Percentiles rank a stretch among this genome's conserved stretches.
Conservation (phyloP, 2,888 invertebrate genomes). For the Dermolepida albohirtum region DNA sequence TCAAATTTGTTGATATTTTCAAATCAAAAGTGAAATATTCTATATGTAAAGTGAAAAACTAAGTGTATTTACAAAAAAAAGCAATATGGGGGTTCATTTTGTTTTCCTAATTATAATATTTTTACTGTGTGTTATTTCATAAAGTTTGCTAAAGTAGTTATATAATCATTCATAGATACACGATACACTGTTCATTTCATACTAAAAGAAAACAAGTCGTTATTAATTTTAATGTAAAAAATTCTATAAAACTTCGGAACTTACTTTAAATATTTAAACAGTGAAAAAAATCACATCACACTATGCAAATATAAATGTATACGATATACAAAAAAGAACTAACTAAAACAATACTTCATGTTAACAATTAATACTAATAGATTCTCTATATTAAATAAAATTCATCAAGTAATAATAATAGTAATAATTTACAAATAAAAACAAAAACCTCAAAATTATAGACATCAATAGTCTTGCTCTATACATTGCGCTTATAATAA, state of each 20-base stretch:
- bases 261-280: no score
- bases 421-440: neutral
- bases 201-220: no score
- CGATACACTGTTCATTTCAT: no score
- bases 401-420: slow-evolving; percentile 10
- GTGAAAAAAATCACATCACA: no score
- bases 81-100: neutral
- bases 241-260: no score
- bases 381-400: slow-evolving; percentile 21
- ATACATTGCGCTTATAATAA: slow-evolving; percentile 27
- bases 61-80: neutral
- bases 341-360: slow-evolving; percentile 2
- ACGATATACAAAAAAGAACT: neutral
- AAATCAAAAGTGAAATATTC: no score
- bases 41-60: neutral
- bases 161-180: no score
- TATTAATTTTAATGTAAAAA: no score
- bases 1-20: no score
- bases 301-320: neutral
- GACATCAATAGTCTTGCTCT: slow-evolving; percentile 22
- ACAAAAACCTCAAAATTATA: slow-evolving; percentile 17
- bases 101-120: no score
- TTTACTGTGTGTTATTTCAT: no score
- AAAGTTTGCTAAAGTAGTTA: no score
- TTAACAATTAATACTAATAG: slow-evolving; percentile 24